These are phyloP conservation scores for Oncorhynchus mykiss DNA, from an alignment of 2,113 vertebrate genomes.

Conservation along the genomic window DNA sequence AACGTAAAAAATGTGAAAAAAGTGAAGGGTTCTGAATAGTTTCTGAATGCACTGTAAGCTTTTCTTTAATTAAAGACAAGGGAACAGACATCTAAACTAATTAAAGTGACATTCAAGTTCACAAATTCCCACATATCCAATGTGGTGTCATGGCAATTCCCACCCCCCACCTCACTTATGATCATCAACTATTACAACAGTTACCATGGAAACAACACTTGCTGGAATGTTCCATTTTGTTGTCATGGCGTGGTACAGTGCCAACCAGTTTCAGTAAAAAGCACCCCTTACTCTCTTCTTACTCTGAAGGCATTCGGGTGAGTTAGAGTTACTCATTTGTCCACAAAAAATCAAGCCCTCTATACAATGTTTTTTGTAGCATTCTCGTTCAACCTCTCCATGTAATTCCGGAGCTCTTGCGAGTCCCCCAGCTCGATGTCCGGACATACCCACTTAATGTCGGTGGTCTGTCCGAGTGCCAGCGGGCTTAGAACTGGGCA, in stretches of 20 bases:
- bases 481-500: constrained; percentile 83
- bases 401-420: constrained; percentile 82
- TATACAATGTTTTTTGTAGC: constrained; percentile 73
- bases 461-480: constrained; percentile 77
- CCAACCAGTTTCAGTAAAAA: constrained; percentile 27
- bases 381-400: constrained; percentile 85
- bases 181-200: constrained; percentile 49
- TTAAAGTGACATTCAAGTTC: constrained; percentile 40
- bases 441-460: constrained; percentile 90
- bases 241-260: constrained; percentile 51
- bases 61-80: constrained; percentile 42
- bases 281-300: constrained; percentile 40
- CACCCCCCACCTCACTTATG: constrained; percentile 37
- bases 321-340: constrained; percentile 63
- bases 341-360: constrained; percentile 22
- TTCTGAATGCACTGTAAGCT: too few species aligned
- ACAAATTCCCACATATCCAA: constrained; percentile 18
- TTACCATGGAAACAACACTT: constrained; percentile 56
- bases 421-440: constrained; percentile 83
- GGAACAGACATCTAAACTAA: constrained; percentile 51
- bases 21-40: too few species aligned
- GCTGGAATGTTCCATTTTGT: constrained; percentile 48
- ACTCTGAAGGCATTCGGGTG: constrained; percentile 83
- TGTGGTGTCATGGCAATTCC: constrained; percentile 45
- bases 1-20: too few species aligned